Evolutionary conservation across 2,888 invertebrate species (phyloP).

Genomic region (Torymus texanus): DNA sequence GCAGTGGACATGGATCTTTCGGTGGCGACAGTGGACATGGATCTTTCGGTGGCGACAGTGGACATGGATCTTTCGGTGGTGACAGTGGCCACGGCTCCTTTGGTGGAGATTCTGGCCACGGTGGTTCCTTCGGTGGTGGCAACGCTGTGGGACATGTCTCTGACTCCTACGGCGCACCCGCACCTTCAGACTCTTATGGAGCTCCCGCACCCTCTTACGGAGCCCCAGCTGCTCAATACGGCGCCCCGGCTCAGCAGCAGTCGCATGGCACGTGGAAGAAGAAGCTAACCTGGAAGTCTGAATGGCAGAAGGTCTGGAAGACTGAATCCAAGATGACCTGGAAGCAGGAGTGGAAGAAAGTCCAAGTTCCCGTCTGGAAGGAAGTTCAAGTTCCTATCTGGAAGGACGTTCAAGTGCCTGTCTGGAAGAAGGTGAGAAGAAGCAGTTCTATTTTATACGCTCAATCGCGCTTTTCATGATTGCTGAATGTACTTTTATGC

Average conservation of each 20-base stretch:
- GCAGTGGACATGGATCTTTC: background rate
- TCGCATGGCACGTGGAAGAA: conserved; percentile 87
- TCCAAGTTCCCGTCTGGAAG: conserved; percentile 79
- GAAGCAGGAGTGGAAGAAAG: conserved; percentile 86
- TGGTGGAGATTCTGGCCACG: no score
- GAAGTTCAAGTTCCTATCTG: conserved; percentile 79
- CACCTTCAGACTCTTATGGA: conserved; percentile 14
- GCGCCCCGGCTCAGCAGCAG: conserved; percentile 66
- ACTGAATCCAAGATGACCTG: conserved; percentile 84
- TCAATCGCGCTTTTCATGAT: no score
- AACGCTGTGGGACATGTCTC: conserved; percentile 18
- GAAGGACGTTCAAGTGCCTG: conserved; percentile 88
- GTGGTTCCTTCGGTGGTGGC: background rate
- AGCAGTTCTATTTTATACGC: background rate
- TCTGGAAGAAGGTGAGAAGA: conserved; percentile 81
- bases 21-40: background rate
- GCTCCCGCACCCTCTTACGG: conserved; percentile 54
- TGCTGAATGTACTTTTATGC: no score
- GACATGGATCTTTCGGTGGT: background rate
- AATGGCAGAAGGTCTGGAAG: conserved; percentile 85
- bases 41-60: no score
- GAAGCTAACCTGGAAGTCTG: conserved; percentile 89
- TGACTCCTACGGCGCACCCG: conserved; percentile 56
- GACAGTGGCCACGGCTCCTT: background rate
- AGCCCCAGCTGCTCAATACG: conserved; percentile 60